phyloP scores from a whole-genome alignment of 1,140 invertebrate species.

The Listronotus oregonensis region DNA sequence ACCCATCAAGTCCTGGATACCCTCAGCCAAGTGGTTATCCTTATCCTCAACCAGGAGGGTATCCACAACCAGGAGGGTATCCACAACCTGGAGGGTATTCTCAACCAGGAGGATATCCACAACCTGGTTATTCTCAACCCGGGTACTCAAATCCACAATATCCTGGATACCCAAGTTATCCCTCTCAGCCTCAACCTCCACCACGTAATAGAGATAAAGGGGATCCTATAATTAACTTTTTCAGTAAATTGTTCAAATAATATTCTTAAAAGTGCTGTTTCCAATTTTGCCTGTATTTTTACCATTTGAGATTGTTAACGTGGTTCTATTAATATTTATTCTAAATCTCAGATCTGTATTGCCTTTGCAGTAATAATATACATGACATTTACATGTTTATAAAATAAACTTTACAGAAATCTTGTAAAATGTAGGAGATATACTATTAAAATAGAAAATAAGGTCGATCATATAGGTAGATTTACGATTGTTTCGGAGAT shows the following conservation, averaged over 20 bases:
- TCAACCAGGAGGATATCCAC: constrained; percentile 38
- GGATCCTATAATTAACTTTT: constrained; percentile 48
- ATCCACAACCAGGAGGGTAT: constrained; percentile 27
- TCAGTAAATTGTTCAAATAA: constrained; percentile 46
- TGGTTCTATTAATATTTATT: too few relatives aligned
- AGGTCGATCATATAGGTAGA: too few relatives aligned
- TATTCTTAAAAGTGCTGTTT: too few relatives aligned
- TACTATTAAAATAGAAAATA: too few relatives aligned
- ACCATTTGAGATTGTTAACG: too few relatives aligned
- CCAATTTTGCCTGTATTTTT: too few relatives aligned
- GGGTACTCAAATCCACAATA: constrained; percentile 37
- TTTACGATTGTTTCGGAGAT: too few relatives aligned
- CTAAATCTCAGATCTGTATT: too few relatives aligned
- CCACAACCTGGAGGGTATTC: constrained; percentile 31
- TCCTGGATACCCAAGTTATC: constrained; percentile 37
- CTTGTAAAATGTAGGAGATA: too few relatives aligned
- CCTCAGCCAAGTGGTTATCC: constrained; percentile 39
- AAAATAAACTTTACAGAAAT: too few relatives aligned
- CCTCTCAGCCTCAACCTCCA: constrained; percentile 14
- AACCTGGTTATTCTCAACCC: constrained; percentile 32
- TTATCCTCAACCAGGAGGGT: constrained; percentile 30
- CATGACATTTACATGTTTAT: too few relatives aligned
- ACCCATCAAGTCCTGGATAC: constrained; percentile 26
- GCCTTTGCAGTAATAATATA: too few relatives aligned
- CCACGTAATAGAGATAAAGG: constrained; percentile 28